phyloP scores from a whole-genome alignment of 2,888 invertebrate species.

The Himalopsyche kuldschensis region DNA sequence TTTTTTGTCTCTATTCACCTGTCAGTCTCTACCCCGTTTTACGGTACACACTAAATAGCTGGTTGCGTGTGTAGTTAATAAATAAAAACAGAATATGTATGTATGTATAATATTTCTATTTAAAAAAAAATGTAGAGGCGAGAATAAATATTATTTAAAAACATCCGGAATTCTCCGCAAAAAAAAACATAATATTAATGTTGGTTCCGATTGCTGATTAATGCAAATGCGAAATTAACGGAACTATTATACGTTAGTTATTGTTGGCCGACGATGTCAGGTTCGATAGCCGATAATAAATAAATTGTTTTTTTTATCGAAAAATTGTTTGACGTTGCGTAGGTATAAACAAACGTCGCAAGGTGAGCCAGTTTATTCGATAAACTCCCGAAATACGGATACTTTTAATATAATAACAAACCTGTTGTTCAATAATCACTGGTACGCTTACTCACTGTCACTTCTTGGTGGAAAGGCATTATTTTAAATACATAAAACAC shows the following conservation, averaged over 20 bases:
- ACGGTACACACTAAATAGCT: too few species aligned
- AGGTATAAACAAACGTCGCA: neutral
- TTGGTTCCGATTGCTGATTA: neutral
- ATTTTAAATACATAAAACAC: too few species aligned
- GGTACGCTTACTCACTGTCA: neutral
- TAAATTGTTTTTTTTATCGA: neutral
- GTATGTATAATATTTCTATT: too few species aligned
- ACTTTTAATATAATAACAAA: neutral
- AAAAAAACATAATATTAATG: neutral
- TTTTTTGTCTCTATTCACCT: too few species aligned
- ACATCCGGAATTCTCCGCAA: neutral
- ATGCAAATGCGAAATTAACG: neutral
- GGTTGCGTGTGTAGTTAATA: too few species aligned
- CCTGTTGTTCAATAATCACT: neutral
- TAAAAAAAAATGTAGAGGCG: too few species aligned
- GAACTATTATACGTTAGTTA: neutral
- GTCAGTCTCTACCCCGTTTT: too few species aligned
- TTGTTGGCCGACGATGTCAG: neutral
- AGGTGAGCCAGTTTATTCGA: neutral
- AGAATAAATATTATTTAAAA: neutral
- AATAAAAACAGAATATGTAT: too few species aligned
- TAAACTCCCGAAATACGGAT: neutral
- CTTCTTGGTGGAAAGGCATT: too few species aligned
- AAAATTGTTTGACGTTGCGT: neutral
- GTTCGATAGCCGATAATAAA: neutral